A percentile compares a stretch with the other conserved stretches of the same genome.
Evolutionary conservation across 2,888 invertebrate genomes (phyloP).

Genomic region (Lobophora halterata): DNA sequence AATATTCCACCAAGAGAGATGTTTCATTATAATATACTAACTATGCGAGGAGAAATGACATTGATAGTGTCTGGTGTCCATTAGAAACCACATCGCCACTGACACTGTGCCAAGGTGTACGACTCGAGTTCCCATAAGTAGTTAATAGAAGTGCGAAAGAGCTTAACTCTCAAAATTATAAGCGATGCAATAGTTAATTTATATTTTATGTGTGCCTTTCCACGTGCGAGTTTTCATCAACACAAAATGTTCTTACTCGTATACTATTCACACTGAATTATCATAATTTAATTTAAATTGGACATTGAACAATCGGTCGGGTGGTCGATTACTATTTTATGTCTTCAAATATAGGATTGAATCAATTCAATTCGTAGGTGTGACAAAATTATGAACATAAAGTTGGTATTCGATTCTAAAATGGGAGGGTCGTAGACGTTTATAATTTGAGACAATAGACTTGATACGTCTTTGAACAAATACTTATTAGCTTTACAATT

Average conservation of each 20-base stretch:
- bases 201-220: not conserved
- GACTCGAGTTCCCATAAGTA: not conserved
- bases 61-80: conserved; percentile 14
- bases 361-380: conserved; percentile 11
- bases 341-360: conserved; percentile 9
- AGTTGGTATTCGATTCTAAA: conserved; percentile 6
- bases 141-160: not conserved
- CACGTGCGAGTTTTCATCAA: not conserved
- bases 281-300: conserved; percentile 27
- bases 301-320: conserved; percentile 23
- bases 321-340: conserved; percentile 16
- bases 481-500: too few relatives aligned
- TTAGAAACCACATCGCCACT: conserved; percentile 14
- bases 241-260: conserved; percentile 22
- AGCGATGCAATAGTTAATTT: not conserved
- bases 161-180: not conserved
- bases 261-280: conserved; percentile 21
- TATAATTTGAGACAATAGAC: too few relatives aligned
- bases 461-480: too few relatives aligned
- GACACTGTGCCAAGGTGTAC: conserved; percentile 11
- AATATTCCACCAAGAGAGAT: conserved; percentile 18
- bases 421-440: conserved; percentile 9
- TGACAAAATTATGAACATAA: conserved; percentile 14
- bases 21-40: conserved; percentile 20
- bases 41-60: conserved; percentile 16